Percentiles rank a stretch among this genome's conserved stretches.
phyloP scores from a whole-genome alignment of 2,888 invertebrate genomes.

The Metellina segmentata region DNA sequence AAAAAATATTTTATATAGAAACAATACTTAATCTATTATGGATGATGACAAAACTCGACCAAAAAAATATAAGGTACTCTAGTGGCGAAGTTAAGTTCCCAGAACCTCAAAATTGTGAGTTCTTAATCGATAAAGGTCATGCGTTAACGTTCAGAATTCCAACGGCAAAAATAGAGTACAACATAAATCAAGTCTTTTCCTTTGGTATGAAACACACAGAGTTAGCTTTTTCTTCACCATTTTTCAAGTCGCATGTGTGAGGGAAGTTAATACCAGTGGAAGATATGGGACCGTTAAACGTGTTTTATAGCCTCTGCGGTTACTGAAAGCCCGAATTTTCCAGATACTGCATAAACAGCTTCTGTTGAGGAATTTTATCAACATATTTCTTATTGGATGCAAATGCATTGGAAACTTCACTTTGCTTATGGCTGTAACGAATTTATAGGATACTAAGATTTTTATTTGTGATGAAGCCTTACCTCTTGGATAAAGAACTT shows the following conservation, averaged over 20 bases:
- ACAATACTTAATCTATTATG: not conserved
- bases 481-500: no score
- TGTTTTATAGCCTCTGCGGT: constrained; percentile 62
- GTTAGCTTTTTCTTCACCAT: constrained; percentile 46
- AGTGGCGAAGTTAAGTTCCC: not conserved
- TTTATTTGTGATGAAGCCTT: not conserved
- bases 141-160: constrained; percentile 33
- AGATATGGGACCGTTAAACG: constrained; percentile 60
- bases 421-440: not conserved
- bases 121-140: constrained; percentile 45
- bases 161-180: constrained; percentile 31
- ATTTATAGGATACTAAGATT: not conserved
- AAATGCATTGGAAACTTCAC: constrained; percentile 29
- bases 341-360: constrained; percentile 43
- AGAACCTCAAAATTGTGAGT: not conserved
- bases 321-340: constrained; percentile 49
- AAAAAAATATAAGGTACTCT: not conserved
- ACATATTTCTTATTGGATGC: constrained; percentile 32
- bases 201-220: constrained; percentile 47
- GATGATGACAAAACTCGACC: not conserved
- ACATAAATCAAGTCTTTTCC: constrained; percentile 57
- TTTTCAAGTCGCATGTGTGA: constrained; percentile 34
- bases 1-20: not conserved
- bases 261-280: constrained; percentile 12
- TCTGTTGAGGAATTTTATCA: constrained; percentile 50